phyloP scores from a whole-genome alignment of 2,888 invertebrate species.

The Lycaena phlaeas region DNA sequence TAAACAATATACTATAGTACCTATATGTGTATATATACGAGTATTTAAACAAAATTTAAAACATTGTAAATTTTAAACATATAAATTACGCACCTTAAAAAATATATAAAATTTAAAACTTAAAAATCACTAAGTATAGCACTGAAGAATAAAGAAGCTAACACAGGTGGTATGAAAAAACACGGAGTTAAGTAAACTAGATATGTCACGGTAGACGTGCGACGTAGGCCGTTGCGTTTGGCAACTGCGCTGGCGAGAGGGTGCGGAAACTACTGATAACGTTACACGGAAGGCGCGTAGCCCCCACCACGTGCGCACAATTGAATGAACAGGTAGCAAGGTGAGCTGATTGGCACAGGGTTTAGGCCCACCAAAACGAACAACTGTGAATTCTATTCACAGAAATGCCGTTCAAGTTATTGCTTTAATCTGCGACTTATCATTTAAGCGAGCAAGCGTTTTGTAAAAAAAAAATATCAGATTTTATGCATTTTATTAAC shows the following conservation, averaged over 20 bases:
- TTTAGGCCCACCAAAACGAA: background rate
- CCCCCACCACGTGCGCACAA: constrained; percentile 48
- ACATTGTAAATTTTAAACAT: background rate
- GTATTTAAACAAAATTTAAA: no score
- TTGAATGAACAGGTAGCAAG: constrained; percentile 65
- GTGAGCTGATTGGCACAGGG: constrained; percentile 30
- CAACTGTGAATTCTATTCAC: no score
- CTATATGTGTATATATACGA: no score
- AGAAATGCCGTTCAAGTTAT: no score
- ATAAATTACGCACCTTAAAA: constrained; percentile 2
- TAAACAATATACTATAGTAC: no score
- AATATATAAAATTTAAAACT: background rate
- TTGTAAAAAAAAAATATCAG: no score
- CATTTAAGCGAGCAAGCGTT: no score
- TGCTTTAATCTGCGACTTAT: no score
- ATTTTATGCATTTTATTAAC: background rate
- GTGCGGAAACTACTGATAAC: constrained; percentile 71
- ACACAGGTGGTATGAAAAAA: constrained; percentile 12
- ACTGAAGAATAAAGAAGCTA: constrained; percentile 4
- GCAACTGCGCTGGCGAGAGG: constrained; percentile 63
- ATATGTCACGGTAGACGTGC: constrained; percentile 60
- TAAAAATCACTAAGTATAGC: background rate
- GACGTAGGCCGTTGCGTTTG: constrained; percentile 64
- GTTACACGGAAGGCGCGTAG: constrained; percentile 66
- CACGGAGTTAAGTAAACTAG: constrained; percentile 37